Evolutionary conservation across 2,113 vertebrate species (phyloP), one percentile per base, ranked within the genome.

Genomic region (Hyperopisus bebe): DNA sequence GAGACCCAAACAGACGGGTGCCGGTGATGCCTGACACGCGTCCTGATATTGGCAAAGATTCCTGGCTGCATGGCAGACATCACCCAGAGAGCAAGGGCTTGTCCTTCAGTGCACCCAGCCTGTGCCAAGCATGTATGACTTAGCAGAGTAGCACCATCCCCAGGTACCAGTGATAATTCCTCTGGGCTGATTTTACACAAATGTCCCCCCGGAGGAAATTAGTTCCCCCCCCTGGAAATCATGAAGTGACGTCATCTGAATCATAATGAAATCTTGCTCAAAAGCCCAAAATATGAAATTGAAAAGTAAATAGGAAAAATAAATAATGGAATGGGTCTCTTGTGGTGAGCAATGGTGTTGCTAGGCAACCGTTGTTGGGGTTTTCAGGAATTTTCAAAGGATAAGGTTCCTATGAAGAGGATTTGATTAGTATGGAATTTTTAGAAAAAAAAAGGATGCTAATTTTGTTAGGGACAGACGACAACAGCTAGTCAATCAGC

Each of bases 331-430:
- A 51, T 47, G 5, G 90, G 93, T 94, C 92, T 95, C 93, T 93
- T 92, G 90, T 90, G 92, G 92, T 91, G 92, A 93, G 94, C 21
- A 93, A 92, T 95, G 93, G 93, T 93, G 95, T 95, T 95, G 94
- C 95, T 94, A 94, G 92, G 95, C 94, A 95, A 95, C 95, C 46
- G 90, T 93, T 95, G 92, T 94, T 93, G 91, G 92, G 93, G 92
- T 95, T 93, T 44, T 92, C 74, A 89, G 90, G 90, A 93, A 90
- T 87, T 91, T 91, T 94, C 84, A 92, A 92, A 92, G 92, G 91
- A 92, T 90, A 92, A 88, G 82, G 88, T 90, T 55, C 92, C 91
- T 91, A 53, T 90, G 92, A 92, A 91, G 90, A 90, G 82, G 90
- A 91, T 90, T 90, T 92, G 89, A 92, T 92, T 21, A 87, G 89